phyloP scores from a whole-genome alignment of 2,888 invertebrate genomes.

The Sussaba pulchella region DNA sequence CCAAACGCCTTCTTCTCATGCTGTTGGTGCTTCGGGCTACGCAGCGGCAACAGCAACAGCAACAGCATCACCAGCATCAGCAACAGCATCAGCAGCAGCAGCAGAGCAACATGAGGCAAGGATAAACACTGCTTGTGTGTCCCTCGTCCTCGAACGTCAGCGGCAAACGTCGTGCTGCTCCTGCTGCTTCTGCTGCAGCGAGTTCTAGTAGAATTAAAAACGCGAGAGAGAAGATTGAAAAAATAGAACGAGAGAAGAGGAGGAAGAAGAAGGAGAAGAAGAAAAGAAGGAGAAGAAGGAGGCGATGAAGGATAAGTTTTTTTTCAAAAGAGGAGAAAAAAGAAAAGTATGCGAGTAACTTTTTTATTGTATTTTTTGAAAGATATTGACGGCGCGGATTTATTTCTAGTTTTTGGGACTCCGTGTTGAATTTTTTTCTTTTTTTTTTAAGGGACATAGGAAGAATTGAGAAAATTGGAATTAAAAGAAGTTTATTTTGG shows the following conservation, averaged over 20 bases:
- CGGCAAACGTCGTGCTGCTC: neutral
- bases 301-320: too few species aligned
- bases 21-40: conserved; percentile 53
- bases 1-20: conserved; percentile 57
- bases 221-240: conserved; percentile 32
- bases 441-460: too few species aligned
- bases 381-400: too few species aligned
- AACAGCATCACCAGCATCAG: neutral
- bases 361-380: too few species aligned
- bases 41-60: conserved; percentile 39
- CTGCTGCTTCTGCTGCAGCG: neutral
- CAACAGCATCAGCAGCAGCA: neutral
- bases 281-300: too few species aligned
- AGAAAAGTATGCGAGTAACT: too few species aligned
- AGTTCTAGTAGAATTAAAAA: conserved; percentile 34
- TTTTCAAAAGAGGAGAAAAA: too few species aligned
- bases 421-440: too few species aligned
- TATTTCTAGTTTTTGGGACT: too few species aligned
- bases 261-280: too few species aligned
- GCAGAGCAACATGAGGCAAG: neutral
- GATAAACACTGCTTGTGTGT: conserved; percentile 29
- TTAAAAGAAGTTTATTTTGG: too few species aligned
- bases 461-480: too few species aligned
- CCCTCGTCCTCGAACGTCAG: neutral
- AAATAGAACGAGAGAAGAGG: conserved; percentile 12